Conservation (phyloP, 2,113 vertebrate genomes). For the Thymallus thymallus region DNA sequence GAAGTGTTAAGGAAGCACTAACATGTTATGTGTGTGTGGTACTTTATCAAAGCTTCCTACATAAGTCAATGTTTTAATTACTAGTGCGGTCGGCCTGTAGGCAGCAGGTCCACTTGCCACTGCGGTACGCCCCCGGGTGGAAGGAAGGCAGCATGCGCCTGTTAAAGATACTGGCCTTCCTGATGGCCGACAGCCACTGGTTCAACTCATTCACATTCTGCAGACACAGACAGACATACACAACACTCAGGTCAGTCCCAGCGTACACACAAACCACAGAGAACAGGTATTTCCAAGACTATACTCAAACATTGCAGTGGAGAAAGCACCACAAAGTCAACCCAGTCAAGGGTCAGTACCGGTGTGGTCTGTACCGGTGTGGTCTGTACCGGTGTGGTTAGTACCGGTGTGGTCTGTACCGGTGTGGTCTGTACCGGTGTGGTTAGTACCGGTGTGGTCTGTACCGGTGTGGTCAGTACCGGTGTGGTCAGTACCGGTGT, state of each 20-base stretch:
- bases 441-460: background rate
- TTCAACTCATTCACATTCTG: slow-evolving; percentile 89
- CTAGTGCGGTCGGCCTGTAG: slow-evolving; percentile 75
- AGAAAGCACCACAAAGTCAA: background rate
- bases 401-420: background rate
- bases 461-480: too few species aligned
- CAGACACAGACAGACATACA: slow-evolving; percentile 17
- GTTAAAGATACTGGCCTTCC: slow-evolving; percentile 84
- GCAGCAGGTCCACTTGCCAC: slow-evolving; percentile 88
- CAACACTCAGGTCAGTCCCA: background rate
- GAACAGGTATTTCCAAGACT: background rate
- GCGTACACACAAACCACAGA: background rate
- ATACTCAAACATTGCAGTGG: background rate
- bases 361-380: slow-evolving; percentile 1
- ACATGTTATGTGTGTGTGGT: too few species aligned
- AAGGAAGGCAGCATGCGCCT: slow-evolving; percentile 78
- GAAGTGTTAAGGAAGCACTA: background rate
- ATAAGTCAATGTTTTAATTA: slow-evolving; percentile 48
- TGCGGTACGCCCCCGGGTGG: slow-evolving; percentile 81
- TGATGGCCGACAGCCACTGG: slow-evolving; percentile 89
- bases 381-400: background rate
- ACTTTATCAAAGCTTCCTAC: too few species aligned
- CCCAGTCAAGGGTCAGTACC: background rate
- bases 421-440: slow-evolving; percentile 1
- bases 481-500: background rate